These are phyloP conservation scores for Dromococcyx pavoninus DNA, from an alignment of 2,797 vertebrate genomes.

Conservation along the genomic window DNA sequence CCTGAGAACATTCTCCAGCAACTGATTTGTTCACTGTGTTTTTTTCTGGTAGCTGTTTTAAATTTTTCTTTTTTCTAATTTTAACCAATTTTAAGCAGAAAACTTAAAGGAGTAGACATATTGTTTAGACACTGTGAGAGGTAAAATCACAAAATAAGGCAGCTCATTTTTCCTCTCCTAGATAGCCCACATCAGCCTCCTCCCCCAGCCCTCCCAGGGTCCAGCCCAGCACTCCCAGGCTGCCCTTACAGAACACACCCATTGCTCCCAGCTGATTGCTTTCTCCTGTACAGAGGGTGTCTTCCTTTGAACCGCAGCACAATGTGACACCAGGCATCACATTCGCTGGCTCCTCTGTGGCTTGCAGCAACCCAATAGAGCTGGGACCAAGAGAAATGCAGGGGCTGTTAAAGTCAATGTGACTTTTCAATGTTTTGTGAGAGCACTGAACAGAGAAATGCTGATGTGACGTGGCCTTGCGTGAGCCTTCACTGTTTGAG, in stretches of 20 bases:
- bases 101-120: background rate
- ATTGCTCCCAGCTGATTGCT: conserved; percentile 20
- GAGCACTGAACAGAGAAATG: background rate
- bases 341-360: background rate
- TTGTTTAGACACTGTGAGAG: background rate
- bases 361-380: conserved; percentile 22
- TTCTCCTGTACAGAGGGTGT: background rate
- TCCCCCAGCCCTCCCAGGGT: background rate
- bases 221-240: background rate
- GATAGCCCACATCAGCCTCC: background rate
- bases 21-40: background rate
- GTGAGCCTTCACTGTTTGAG: background rate
- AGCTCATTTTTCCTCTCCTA: background rate
- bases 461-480: background rate
- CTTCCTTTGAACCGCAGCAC: conserved; percentile 14
- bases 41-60: background rate
- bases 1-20: background rate
- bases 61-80: background rate
- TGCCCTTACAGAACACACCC: background rate
- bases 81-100: background rate
- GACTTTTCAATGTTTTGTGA: background rate
- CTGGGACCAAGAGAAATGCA: background rate
- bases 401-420: background rate
- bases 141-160: background rate
- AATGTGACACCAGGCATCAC: conserved; percentile 32